Evolutionary conservation across 2,888 invertebrate species (phyloP).

Genomic region (Bruchidius siliquastri): DNA sequence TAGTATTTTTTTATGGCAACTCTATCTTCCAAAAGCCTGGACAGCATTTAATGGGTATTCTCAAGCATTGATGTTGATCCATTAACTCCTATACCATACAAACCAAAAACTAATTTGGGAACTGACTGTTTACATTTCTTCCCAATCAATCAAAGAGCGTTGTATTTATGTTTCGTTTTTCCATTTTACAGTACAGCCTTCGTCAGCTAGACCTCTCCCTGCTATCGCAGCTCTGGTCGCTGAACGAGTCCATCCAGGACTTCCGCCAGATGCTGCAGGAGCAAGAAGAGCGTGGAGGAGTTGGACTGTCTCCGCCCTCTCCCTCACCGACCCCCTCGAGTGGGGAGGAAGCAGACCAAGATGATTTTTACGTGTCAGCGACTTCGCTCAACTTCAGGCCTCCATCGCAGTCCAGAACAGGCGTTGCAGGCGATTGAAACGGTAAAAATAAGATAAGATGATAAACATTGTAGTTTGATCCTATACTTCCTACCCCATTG

Average conservation of each 20-base stretch:
- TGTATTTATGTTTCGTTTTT: background rate
- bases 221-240: constrained; percentile 84
- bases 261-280: constrained; percentile 68
- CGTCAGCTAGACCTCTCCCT: constrained; percentile 85
- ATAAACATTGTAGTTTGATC: no score
- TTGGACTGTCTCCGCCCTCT: constrained; percentile 50
- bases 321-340: constrained; percentile 55
- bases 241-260: constrained; percentile 89
- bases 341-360: constrained; percentile 42
- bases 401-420: constrained; percentile 36
- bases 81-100: no score
- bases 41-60: no score
- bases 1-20: no score
- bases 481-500: no score
- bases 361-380: constrained; percentile 35
- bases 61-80: no score
- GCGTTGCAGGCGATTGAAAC: constrained; percentile 13
- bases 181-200: constrained; percentile 71
- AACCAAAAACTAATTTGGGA: no score
- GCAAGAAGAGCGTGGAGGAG: constrained; percentile 39
- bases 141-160: no score
- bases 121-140: no score
- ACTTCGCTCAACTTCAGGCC: constrained; percentile 44
- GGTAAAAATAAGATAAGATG: no score
- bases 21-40: no score